A percentile compares a stretch with the other conserved stretches of the same genome.
phyloP scores from a whole-genome alignment of 1,140 invertebrate genomes.

The Lepidostoma basale region DNA sequence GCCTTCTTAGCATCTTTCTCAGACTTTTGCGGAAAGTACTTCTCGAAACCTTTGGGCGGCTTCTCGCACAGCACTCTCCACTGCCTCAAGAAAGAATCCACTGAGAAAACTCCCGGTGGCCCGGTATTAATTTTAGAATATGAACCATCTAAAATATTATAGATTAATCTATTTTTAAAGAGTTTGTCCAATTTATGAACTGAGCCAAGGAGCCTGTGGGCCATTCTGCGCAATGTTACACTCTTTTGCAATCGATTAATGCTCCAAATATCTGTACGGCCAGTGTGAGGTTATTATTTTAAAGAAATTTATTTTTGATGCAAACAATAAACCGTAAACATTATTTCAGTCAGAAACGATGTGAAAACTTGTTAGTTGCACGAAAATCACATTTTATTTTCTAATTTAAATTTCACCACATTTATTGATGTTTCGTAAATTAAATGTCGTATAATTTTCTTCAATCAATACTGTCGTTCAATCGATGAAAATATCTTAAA shows the following conservation, averaged over 20 bases:
- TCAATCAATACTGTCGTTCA: background rate
- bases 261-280: background rate
- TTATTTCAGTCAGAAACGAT: background rate
- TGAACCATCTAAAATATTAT: constrained; percentile 5
- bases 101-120: background rate
- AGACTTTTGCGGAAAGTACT: constrained; percentile 77
- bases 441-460: background rate
- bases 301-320: background rate
- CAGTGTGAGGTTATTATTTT: constrained; percentile 5
- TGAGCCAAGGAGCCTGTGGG: constrained; percentile 12
- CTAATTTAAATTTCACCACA: background rate
- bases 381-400: background rate
- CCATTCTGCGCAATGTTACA: constrained; percentile 20
- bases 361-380: background rate
- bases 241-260: background rate
- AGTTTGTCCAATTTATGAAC: constrained; percentile 23
- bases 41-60: constrained; percentile 90
- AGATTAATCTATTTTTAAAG: constrained; percentile 22
- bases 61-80: constrained; percentile 66
- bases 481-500: background rate
- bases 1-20: constrained; percentile 60
- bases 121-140: background rate
- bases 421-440: background rate
- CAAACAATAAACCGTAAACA: background rate
- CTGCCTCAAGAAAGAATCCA: constrained; percentile 34